A percentile compares a stretch with the other conserved stretches of the same genome.
Evolutionary conservation across 2,888 invertebrate genomes (phyloP).

Genomic region (Protodeltote pygarga): DNA sequence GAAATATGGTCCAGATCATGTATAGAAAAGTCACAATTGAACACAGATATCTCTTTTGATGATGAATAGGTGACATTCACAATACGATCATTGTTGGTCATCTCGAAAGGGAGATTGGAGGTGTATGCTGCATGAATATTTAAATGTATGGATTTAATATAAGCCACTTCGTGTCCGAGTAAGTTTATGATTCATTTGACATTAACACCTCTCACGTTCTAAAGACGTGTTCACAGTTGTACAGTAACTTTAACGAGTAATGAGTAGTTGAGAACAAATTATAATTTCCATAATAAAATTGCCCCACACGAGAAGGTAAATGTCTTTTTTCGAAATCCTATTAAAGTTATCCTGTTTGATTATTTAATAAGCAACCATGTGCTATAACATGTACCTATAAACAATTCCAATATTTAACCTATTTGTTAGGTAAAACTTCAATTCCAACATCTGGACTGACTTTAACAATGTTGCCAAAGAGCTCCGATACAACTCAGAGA

Average conservation of each 20-base stretch:
- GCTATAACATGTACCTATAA: too few relatives aligned
- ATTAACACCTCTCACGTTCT: conserved; percentile 39
- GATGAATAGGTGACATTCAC: not conserved
- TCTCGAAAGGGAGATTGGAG: not conserved
- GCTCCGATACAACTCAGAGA: too few relatives aligned
- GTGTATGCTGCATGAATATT: conserved; percentile 4
- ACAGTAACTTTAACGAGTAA: conserved; percentile 17
- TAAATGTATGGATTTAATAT: conserved; percentile 12
- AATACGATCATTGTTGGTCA: not conserved
- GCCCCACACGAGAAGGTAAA: too few relatives aligned
- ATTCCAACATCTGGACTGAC: too few relatives aligned
- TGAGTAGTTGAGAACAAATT: conserved; percentile 2
- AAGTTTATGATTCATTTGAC: conserved; percentile 41
- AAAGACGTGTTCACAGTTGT: conserved; percentile 20
- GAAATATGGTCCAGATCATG: too few relatives aligned
- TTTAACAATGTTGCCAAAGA: too few relatives aligned
- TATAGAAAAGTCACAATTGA: not conserved
- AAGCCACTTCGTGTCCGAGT: conserved; percentile 18
- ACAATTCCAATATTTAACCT: too few relatives aligned
- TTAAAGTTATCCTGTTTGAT: too few relatives aligned
- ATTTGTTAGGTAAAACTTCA: too few relatives aligned
- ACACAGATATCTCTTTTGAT: not conserved
- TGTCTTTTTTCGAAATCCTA: too few relatives aligned
- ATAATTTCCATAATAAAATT: not conserved
- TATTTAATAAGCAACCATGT: too few relatives aligned